Evolutionary conservation across 2,113 vertebrate genomes (phyloP), one percentile per base, ranked within the genome.

Genomic region (Aegotheles bennettii): DNA sequence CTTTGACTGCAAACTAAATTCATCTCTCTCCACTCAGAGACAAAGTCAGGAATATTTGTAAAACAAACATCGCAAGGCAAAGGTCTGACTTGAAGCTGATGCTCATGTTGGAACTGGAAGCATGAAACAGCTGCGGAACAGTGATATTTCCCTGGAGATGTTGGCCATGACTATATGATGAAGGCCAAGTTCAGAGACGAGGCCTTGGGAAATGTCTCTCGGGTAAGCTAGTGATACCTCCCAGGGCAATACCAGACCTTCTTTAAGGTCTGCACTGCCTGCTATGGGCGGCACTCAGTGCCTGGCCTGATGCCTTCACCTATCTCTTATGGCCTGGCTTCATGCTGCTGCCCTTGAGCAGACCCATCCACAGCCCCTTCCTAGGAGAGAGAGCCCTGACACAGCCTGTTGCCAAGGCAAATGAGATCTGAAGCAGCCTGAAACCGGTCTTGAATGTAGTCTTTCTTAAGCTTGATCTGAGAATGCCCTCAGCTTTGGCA

Each of bases 1-100:
- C 93, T 93, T 81, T 60, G 35, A 93, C 92, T 96, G 75, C 94
- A 96, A 91, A 93, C 89, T 88, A 90, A 85, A 87, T 94, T 95
- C 26, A 11, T 95, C 77, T 86, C 84, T 96, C 94, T 97, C 88
- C 90, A 91, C 69, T 87, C 69, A 76, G 45, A 71, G 50, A 88
- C 74, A 88, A 95, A 93, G 53, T 91, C 64, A 69, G 74, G 81
- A 95, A 60, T 84, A 82, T 86, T 91, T 94, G 84, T 90, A 84
- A 94, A 81, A 69, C 47, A 92, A 95, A 85, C 31, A 53, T 71
- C 4, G 1, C 54, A 86, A 63, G 42, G 83, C 64, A 91, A 96
- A 94, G 60, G 76, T 94, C 70, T 77, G 75, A 48, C 69, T 82
- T 74, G 74, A 96, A 77, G 69, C 43, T 81, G 69, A 91, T 76